Conservation (phyloP, 2,888 invertebrate species). For the Drosophila sordidula region DNA sequence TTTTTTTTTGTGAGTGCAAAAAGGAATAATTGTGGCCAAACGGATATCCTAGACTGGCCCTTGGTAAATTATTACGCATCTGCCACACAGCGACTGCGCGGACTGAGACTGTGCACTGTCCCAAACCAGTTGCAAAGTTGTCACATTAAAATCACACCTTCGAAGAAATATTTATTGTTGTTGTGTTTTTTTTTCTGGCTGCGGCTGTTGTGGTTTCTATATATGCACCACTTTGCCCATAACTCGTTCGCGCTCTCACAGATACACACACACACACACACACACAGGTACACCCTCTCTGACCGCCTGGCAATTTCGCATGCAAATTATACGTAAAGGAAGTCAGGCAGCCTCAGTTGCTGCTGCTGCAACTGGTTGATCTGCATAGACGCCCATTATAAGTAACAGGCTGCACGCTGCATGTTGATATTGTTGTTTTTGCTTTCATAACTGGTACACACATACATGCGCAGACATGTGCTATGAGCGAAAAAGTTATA, state of each 20-base stretch:
- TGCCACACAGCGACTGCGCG: slow-evolving; percentile 10
- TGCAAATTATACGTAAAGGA: slow-evolving; percentile 71
- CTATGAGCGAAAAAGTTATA: slow-evolving; percentile 51
- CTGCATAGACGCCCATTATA: slow-evolving; percentile 67
- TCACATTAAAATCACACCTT: slow-evolving; percentile 81
- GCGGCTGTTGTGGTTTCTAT: slow-evolving; percentile 49
- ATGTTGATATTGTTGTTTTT: slow-evolving; percentile 36
- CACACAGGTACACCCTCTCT: slow-evolving; percentile 59
- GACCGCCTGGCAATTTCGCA: slow-evolving; percentile 59
- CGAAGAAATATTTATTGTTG: slow-evolving; percentile 61
- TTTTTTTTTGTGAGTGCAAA: slow-evolving; percentile 31
- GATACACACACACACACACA: slow-evolving; percentile 28
- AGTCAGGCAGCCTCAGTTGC: slow-evolving; percentile 46
- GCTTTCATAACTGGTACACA: slow-evolving; percentile 51
- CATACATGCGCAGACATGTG: neutral
- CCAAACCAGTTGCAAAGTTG: slow-evolving; percentile 79
- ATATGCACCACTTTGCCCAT: slow-evolving; percentile 68
- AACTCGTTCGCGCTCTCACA: slow-evolving; percentile 70
- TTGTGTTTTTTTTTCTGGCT: slow-evolving; percentile 5
- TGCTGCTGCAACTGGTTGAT: slow-evolving; percentile 56
- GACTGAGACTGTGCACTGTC: slow-evolving; percentile 15
- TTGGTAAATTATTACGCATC: slow-evolving; percentile 52
- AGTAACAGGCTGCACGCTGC: slow-evolving; percentile 34
- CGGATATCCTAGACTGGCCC: slow-evolving; percentile 49
- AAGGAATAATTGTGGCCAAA: slow-evolving; percentile 52